phyloP scores from a whole-genome alignment of 2,113 vertebrate species.

The Carettochelys insculpta region DNA sequence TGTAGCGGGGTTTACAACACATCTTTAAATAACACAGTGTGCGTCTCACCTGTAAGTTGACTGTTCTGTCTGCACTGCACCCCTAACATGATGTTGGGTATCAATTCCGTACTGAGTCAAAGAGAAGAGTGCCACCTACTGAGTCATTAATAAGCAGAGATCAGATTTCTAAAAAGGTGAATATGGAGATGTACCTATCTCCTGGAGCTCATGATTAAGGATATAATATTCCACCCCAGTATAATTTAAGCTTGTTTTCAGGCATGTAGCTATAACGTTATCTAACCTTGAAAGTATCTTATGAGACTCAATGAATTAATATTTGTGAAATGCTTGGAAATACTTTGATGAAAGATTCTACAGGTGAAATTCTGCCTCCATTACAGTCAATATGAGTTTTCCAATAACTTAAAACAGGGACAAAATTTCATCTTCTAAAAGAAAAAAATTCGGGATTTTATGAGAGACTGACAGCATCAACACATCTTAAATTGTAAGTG shows the following conservation, averaged over 20 bases:
- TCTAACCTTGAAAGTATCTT: background rate
- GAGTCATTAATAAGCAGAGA: background rate
- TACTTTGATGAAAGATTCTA: background rate
- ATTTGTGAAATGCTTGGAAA: background rate
- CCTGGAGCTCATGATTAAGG: too few species aligned
- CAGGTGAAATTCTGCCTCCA: background rate
- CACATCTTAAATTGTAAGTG: background rate
- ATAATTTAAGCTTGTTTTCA: background rate
- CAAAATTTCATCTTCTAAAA: accelerated
- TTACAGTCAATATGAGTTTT: background rate
- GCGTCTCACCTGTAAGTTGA: background rate
- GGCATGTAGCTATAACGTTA: accelerated
- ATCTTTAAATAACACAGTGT: background rate
- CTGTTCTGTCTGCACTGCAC: accelerated
- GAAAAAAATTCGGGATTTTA: background rate
- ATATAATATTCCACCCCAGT: background rate
- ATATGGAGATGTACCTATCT: too few species aligned
- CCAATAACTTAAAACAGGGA: accelerated
- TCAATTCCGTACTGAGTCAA: background rate
- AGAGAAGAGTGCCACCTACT: background rate
- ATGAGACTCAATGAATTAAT: background rate
- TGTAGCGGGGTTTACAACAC: background rate
- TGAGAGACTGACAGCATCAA: background rate
- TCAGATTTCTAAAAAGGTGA: background rate
- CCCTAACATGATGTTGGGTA: background rate